A percentile compares a stretch with the other conserved stretches of the same genome.
These are phyloP conservation scores for Oreochromis niloticus DNA, from an alignment of 2,113 vertebrate genomes.

Conservation along the genomic window DNA sequence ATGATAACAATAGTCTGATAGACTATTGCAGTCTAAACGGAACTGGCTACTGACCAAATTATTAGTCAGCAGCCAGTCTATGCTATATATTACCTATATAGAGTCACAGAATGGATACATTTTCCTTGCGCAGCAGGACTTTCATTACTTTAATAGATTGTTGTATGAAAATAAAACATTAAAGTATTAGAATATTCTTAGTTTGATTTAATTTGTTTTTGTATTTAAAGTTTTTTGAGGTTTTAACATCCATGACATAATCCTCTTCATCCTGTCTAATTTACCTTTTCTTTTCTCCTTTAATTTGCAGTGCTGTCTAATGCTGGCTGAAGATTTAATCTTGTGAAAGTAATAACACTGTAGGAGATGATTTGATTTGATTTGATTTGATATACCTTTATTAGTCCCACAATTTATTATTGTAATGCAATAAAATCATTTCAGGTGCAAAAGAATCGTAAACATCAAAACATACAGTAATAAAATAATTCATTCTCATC, in stretches of 20 bases:
- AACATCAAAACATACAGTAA: neutral
- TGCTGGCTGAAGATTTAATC: neutral
- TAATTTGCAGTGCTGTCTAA: neutral
- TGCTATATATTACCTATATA: neutral
- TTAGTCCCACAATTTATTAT: no score
- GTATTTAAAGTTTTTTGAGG: neutral
- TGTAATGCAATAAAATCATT: neutral
- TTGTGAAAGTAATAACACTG: neutral
- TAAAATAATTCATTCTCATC: neutral
- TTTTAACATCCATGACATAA: neutral
- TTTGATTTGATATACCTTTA: no score
- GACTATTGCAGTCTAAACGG: neutral
- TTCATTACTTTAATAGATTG: neutral
- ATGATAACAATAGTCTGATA: neutral
- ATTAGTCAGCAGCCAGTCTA: neutral
- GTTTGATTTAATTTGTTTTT: neutral
- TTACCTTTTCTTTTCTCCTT: neutral
- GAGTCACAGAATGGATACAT: neutral
- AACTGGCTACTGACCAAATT: neutral
- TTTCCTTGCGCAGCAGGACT: neutral
- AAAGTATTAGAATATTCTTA: neutral
- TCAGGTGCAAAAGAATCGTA: neutral
- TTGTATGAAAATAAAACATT: neutral
- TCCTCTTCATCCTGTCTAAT: neutral
- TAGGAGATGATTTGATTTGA: no score